These are phyloP conservation scores for Marcusenius ussheri DNA, from an alignment of 2,113 vertebrate species.

Conservation along the genomic window DNA sequence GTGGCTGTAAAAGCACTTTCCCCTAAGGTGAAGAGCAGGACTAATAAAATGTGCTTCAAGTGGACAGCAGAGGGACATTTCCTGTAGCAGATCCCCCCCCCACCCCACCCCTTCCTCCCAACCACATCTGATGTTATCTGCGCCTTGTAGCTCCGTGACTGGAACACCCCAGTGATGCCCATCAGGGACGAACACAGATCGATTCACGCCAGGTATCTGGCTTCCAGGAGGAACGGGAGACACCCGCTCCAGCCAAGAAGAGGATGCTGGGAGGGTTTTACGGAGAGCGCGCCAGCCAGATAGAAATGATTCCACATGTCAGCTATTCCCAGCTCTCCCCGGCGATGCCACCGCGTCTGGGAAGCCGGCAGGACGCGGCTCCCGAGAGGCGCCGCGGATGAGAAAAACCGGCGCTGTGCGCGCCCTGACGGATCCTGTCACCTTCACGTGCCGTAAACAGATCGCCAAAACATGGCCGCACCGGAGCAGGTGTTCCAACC, in stretches of 20 bases:
- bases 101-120: background rate
- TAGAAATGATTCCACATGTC: background rate
- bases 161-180: background rate
- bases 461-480: background rate
- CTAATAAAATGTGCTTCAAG: background rate
- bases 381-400: background rate
- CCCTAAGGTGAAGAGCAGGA: background rate
- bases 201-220: background rate
- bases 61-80: background rate
- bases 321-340: background rate
- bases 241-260: background rate
- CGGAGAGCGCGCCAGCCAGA: background rate
- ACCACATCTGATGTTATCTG: background rate
- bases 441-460: background rate
- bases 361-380: conserved; percentile 8
- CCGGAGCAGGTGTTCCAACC: background rate
- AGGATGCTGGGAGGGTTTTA: background rate
- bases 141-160: background rate
- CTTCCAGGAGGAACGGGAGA: background rate
- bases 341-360: background rate
- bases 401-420: background rate
- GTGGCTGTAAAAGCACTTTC: background rate
- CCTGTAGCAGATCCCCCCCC: background rate
- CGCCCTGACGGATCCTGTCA: conserved; percentile 3
- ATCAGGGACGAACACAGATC: background rate